Evolutionary conservation across 2,888 invertebrate genomes (phyloP).

Genomic region (Eristalinus sepulchralis): DNA sequence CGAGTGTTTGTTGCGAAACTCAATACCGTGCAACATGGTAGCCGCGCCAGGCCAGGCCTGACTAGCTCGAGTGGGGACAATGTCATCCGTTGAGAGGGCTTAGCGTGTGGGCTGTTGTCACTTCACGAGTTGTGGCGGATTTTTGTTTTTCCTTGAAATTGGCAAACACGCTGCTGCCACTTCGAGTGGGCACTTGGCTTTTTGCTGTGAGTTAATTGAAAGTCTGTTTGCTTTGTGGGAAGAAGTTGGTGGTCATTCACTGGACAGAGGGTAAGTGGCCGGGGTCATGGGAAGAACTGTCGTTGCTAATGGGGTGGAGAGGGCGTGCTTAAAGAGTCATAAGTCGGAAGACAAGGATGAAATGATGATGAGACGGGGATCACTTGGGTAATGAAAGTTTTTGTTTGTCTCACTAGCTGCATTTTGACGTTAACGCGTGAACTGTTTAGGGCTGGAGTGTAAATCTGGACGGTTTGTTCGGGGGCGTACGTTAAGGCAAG

Average conservation of each 20-base stretch:
- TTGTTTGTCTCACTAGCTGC: no score
- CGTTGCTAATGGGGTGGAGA: background rate
- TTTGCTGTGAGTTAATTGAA: background rate
- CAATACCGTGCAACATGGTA: constrained; percentile 41
- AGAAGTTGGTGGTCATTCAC: background rate
- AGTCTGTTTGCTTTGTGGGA: background rate
- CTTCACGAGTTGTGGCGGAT: background rate
- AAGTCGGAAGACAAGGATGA: background rate
- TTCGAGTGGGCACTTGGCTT: background rate
- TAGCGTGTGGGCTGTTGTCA: constrained; percentile 9
- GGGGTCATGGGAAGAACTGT: background rate
- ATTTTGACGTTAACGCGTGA: no score
- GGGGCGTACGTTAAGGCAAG: no score
- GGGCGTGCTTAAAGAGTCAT: background rate
- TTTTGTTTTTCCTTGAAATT: background rate
- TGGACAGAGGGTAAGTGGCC: background rate
- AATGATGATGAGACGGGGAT: background rate
- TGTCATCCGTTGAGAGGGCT: constrained; percentile 36
- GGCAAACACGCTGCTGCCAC: background rate
- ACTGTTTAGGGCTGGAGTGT: no score
- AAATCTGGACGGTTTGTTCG: no score
- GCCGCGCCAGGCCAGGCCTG: constrained; percentile 10
- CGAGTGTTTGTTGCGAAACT: constrained; percentile 48
- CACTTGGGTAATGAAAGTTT: background rate
- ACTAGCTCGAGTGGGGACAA: constrained; percentile 35